Evolutionary conservation across 1,140 invertebrate species (phyloP).

Genomic region (Polyergus mexicanus): DNA sequence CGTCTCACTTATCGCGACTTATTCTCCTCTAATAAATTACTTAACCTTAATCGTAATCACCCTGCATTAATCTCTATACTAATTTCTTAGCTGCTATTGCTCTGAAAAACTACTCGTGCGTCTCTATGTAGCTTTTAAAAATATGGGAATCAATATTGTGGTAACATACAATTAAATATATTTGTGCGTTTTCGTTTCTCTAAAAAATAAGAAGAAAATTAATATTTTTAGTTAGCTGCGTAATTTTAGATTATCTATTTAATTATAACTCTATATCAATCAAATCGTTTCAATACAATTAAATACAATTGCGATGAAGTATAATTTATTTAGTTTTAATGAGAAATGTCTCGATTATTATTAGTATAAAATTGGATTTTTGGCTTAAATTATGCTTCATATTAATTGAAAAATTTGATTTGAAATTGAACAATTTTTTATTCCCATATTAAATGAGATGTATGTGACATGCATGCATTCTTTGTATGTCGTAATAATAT

Average conservation of each 20-base stretch:
- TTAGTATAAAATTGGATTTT: background rate
- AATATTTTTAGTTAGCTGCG: background rate
- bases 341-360: background rate
- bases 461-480: constrained; percentile 52
- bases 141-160: constrained; percentile 42
- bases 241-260: background rate
- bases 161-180: background rate
- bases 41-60: constrained; percentile 13
- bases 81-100: constrained; percentile 47
- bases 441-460: constrained; percentile 44
- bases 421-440: constrained; percentile 26
- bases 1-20: constrained; percentile 62
- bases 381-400: background rate
- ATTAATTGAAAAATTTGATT: background rate
- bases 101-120: constrained; percentile 48
- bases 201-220: background rate
- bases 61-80: constrained; percentile 21
- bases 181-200: background rate
- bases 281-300: background rate
- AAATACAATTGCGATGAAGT: background rate
- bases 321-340: background rate
- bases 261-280: background rate
- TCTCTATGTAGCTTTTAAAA: constrained; percentile 40
- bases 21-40: constrained; percentile 2
- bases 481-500: constrained; percentile 28